Base-by-base conservation (phyloP, 2,797 vertebrate genomes). In the Melanotaenia boesemani region DNA sequence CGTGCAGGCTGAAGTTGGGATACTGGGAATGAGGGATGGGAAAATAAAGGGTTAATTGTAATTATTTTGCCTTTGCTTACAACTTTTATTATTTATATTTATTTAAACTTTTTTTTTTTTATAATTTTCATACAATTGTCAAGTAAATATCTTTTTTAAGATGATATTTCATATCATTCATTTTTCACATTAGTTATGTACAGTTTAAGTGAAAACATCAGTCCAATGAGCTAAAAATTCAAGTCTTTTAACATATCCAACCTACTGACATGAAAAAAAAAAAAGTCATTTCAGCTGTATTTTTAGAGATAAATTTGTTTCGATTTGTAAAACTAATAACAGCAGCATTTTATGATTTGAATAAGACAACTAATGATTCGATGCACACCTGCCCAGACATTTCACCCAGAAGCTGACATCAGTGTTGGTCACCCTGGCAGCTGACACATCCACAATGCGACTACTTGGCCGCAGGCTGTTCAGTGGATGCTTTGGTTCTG, bases 1-100 rank as follows among this genome's bases (percentile, higher is more conserved):
- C 15, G 96, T 99, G 69, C 98, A 99, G 71, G 95, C 96, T 63
- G 97, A 96, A 4, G 94, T 96, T 78, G 98, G 98, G 63, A 88
- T 72, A 69, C 97, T 98, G 84, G 13, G 37, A 48, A 58, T 2
- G 0, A 72, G 34, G 24, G 18, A n/a, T 32, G 7, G 39, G 54
- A 34, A 36, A 52, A 60, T 48, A n/a, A 50, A 24, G 36, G 9
- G 18, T 48, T 8, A 48, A 3, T 46, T 48, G 18, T 46, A 46
- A 16, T 46, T 15, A 46, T 46, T 6, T 18, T 18, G 11, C 9
- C 12, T 41, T 41, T 41, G 11, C 37, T 36, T 6, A 36, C 6
- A 32, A 6, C 34, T 36, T 36, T 36, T 8, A 10, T 15, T 15
- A 9, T 37, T 37, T 1, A 8, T 6, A 32, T 9, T 4, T 1